Evolutionary conservation across 2,888 invertebrate species (phyloP).

Genomic region (Rhodophaea formosa): DNA sequence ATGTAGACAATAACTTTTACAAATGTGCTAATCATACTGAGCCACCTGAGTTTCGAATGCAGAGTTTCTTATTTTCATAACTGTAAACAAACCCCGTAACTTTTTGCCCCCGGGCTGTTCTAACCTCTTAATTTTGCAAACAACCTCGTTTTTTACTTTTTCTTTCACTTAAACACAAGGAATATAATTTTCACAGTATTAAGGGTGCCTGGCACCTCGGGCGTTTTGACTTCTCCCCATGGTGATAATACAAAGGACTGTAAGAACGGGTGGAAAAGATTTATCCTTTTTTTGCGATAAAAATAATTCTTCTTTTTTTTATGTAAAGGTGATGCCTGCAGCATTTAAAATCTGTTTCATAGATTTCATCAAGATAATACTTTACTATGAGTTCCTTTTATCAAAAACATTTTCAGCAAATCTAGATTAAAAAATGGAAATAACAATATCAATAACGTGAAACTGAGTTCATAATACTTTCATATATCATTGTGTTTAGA

Average conservation of each 20-base stretch:
- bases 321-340: too few relatives aligned
- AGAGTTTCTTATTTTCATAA: not conserved
- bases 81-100: slow-evolving; percentile 4
- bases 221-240: not conserved
- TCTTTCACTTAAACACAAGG: not conserved
- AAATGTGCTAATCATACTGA: too few relatives aligned
- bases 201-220: not conserved
- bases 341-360: too few relatives aligned
- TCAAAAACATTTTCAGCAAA: too few relatives aligned
- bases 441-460: too few relatives aligned
- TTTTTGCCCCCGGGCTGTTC: not conserved
- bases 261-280: not conserved
- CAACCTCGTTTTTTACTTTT: slow-evolving; percentile 6
- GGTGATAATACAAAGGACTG: not conserved
- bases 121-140: slow-evolving; percentile 12
- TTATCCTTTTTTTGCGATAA: not conserved
- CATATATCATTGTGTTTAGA: too few relatives aligned
- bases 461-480: too few relatives aligned
- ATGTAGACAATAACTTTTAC: too few relatives aligned
- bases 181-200: slow-evolving; percentile 1
- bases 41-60: not conserved
- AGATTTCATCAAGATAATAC: too few relatives aligned
- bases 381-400: too few relatives aligned
- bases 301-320: not conserved
- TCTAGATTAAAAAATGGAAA: too few relatives aligned